Evolutionary conservation across 2,113 vertebrate genomes (phyloP).

Genomic region (Syrmaticus mikado): DNA sequence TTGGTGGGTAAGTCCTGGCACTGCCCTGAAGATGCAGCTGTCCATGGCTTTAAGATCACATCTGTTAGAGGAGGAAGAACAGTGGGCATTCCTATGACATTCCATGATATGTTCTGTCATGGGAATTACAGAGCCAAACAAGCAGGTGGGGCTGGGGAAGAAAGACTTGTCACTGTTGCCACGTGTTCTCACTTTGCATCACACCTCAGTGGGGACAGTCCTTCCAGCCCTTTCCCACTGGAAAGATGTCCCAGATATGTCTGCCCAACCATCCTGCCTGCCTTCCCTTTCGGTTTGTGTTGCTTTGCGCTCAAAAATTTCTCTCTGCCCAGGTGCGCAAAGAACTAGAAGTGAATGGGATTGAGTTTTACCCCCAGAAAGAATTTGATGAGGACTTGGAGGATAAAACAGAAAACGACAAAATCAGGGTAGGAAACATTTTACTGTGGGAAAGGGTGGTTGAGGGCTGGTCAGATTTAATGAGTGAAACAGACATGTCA

Average conservation of each 20-base stretch:
- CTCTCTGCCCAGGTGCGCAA: slow-evolving; percentile 87
- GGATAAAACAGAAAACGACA: slow-evolving; percentile 97
- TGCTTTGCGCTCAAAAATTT: slow-evolving; percentile 37
- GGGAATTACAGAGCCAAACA: neutral
- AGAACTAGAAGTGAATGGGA: slow-evolving; percentile 91
- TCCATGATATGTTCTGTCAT: neutral
- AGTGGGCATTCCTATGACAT: neutral
- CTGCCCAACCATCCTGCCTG: neutral
- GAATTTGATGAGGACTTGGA: slow-evolving; percentile 98
- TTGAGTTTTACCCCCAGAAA: slow-evolving; percentile 97
- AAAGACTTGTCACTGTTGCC: neutral
- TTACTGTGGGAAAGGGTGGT: neutral
- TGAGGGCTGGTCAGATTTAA: neutral
- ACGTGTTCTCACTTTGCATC: neutral
- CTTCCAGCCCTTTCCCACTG: neutral
- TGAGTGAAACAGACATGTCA: neutral
- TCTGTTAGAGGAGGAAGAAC: neutral
- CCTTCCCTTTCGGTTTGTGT: neutral
- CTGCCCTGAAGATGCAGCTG: neutral
- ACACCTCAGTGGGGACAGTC: neutral
- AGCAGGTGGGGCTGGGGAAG: neutral
- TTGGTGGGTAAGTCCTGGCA: neutral
- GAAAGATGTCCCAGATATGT: neutral
- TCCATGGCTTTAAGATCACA: neutral
- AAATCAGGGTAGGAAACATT: slow-evolving; percentile 89